A percentile compares a stretch with the other conserved stretches of the same genome.
Evolutionary conservation across 2,797 vertebrate species (phyloP).

Genomic region (Fringilla coelebs): DNA sequence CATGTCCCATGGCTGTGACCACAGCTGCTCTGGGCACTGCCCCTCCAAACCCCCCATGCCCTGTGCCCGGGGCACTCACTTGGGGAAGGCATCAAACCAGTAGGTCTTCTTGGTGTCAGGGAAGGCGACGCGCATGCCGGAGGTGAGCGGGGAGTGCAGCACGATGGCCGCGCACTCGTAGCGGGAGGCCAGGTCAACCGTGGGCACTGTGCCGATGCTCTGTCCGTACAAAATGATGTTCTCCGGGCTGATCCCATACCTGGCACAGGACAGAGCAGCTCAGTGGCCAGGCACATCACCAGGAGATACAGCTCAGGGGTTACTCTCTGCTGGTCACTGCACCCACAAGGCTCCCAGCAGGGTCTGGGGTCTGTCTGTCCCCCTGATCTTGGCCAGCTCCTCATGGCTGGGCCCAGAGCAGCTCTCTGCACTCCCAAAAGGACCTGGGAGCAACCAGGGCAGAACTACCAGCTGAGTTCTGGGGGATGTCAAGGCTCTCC

Average conservation of each 20-base stretch:
- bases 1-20: neutral
- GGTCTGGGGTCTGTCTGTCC: neutral
- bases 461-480: neutral
- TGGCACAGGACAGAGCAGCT: constrained; percentile 23
- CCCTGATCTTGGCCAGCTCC: neutral
- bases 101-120: constrained; percentile 97
- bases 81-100: constrained; percentile 95
- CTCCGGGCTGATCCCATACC: constrained; percentile 93
- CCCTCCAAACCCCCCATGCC: neutral
- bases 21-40: neutral
- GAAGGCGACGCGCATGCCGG: constrained; percentile 95
- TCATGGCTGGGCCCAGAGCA: accelerated
- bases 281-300: accelerated
- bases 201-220: constrained; percentile 95
- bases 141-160: constrained; percentile 92
- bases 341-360: accelerated
- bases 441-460: neutral
- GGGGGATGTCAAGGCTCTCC: neutral
- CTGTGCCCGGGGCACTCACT: constrained; percentile 76
- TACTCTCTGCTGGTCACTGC: neutral
- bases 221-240: constrained; percentile 94
- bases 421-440: accelerated
- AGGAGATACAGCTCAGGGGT: neutral
- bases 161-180: constrained; percentile 94
- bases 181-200: constrained; percentile 91